Percentiles rank a stretch among this genome's conserved stretches.
These are phyloP conservation scores for Agapornis roseicollis DNA, from an alignment of 2,113 vertebrate genomes.

Conservation along the genomic window DNA sequence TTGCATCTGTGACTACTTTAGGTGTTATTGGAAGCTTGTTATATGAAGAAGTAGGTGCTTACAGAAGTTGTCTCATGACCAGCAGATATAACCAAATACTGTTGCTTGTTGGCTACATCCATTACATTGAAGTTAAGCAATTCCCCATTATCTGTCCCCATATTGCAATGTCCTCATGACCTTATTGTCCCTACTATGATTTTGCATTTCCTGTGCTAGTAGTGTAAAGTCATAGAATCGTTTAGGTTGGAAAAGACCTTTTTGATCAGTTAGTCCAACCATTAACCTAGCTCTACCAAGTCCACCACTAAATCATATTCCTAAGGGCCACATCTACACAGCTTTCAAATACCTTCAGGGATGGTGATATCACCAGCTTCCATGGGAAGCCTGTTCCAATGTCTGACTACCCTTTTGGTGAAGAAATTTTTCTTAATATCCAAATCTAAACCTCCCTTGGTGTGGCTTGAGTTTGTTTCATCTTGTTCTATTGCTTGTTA, in stretches of 20 bases:
- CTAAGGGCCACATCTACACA: accelerated
- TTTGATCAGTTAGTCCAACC: neutral
- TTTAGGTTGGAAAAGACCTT: neutral
- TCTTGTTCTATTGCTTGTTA: neutral
- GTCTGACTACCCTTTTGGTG: neutral
- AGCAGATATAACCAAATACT: neutral
- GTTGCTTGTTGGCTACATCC: neutral
- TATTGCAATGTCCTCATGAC: neutral
- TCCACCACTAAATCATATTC: neutral
- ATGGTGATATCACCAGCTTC: neutral
- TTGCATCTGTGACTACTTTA: neutral
- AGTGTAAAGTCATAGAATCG: neutral
- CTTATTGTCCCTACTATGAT: neutral
- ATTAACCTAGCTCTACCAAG: neutral
- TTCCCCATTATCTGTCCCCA: neutral
- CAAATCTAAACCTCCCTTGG: neutral
- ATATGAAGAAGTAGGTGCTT: neutral
- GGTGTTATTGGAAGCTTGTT: neutral
- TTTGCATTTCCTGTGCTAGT: neutral
- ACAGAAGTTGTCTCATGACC: neutral
- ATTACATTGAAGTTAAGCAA: neutral
- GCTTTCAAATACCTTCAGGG: neutral
- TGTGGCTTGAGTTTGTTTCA: neutral
- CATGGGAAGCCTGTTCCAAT: neutral
- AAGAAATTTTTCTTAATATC: neutral